Evolutionary conservation across 1,140 invertebrate genomes (phyloP).

Genomic region (Carposina sasakii): DNA sequence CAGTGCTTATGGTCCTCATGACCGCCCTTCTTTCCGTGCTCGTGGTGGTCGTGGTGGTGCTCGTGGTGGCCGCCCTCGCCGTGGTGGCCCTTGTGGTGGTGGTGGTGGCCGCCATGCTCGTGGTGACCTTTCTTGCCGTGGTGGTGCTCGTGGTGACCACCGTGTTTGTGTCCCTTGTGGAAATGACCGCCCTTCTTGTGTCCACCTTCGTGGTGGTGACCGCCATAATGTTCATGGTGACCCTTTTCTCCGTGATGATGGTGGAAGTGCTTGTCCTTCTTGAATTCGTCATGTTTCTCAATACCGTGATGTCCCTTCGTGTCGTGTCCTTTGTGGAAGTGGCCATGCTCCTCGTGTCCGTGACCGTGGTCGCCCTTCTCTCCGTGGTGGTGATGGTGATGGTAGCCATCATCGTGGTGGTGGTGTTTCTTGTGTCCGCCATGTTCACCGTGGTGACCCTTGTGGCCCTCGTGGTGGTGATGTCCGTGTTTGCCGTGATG

Average conservation of each 20-base stretch:
- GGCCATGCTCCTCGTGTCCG: constrained; percentile 73
- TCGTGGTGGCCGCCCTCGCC: constrained; percentile 74
- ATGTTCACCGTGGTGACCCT: constrained; percentile 80
- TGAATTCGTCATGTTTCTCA: constrained; percentile 82
- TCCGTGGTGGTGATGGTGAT: constrained; percentile 80
- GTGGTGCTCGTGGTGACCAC: constrained; percentile 77
- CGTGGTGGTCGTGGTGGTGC: constrained; percentile 73
- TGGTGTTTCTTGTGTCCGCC: constrained; percentile 82
- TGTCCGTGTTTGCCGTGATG: constrained; percentile 81
- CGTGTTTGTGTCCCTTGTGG: constrained; percentile 79
- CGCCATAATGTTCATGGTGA: constrained; percentile 77
- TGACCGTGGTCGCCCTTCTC: constrained; percentile 78
- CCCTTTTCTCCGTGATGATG: constrained; percentile 85
- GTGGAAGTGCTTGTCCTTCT: constrained; percentile 76
- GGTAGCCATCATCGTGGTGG: constrained; percentile 81
- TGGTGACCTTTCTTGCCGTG: constrained; percentile 80
- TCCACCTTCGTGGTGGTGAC: constrained; percentile 77
- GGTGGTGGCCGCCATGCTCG: constrained; percentile 75
- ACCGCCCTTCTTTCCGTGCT: constrained; percentile 76
- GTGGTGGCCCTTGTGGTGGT: constrained; percentile 56
- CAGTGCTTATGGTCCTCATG: constrained; percentile 71
- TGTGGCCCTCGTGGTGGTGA: constrained; percentile 79
- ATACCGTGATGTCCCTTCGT: constrained; percentile 84
- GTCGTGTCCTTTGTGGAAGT: constrained; percentile 83
- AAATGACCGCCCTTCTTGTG: constrained; percentile 79